These are phyloP conservation scores for Dinoponera quadriceps DNA, from an alignment of 1,140 invertebrate genomes.

Conservation along the genomic window DNA sequence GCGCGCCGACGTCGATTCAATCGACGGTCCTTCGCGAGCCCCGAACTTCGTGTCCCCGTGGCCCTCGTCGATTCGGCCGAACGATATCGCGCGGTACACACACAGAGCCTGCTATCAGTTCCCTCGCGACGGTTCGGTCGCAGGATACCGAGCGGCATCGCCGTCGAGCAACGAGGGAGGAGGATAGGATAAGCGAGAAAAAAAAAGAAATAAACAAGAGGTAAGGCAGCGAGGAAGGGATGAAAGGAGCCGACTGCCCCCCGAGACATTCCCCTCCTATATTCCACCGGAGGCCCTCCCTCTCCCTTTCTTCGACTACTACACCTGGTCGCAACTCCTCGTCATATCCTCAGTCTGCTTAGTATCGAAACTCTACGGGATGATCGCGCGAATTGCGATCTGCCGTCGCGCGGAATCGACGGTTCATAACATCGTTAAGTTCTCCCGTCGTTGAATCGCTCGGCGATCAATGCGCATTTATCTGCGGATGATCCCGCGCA, in stretches of 20 bases:
- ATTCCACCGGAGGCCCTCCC: constrained; percentile 26
- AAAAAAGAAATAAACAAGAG: constrained; percentile 73
- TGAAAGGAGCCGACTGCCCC: constrained; percentile 79
- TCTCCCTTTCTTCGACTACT: constrained; percentile 65
- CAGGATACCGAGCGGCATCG: constrained; percentile 21
- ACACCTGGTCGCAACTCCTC: constrained; percentile 75
- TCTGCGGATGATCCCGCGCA: too few relatives aligned
- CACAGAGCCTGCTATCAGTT: constrained; percentile 66
- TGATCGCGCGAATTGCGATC: constrained; percentile 27
- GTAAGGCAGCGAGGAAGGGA: constrained; percentile 68
- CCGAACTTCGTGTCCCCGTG: constrained; percentile 35
- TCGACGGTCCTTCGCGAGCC: background rate
- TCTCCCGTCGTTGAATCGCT: background rate
- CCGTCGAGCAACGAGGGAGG: constrained; percentile 32
- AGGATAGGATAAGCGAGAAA: constrained; percentile 70
- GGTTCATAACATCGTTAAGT: constrained; percentile 21
- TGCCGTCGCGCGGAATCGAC: constrained; percentile 52
- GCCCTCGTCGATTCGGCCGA: constrained; percentile 42
- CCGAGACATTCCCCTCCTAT: constrained; percentile 63
- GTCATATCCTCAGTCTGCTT: constrained; percentile 56
- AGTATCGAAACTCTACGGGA: constrained; percentile 67
- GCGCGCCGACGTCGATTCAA: background rate
- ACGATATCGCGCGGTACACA: constrained; percentile 15
- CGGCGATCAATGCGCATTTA: background rate
- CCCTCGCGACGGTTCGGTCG: constrained; percentile 50